A percentile compares a stretch with the other conserved stretches of the same genome.
Evolutionary conservation across 2,888 invertebrate species (phyloP).

Genomic region (Acronicta aceris): DNA sequence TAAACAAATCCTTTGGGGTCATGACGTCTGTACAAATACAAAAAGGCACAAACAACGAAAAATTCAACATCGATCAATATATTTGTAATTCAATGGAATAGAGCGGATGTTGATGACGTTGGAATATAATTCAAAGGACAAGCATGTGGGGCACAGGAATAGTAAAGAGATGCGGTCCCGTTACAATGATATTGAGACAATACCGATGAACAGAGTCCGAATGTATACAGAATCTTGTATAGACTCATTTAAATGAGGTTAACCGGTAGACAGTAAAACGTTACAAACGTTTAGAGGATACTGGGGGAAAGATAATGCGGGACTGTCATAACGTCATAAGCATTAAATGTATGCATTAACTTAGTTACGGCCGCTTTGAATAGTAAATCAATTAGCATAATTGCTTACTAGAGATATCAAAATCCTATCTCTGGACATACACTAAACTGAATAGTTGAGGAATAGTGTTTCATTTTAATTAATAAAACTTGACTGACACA

Average conservation of each 20-base stretch:
- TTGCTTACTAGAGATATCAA: no score
- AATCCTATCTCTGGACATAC: no score
- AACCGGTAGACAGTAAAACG: no score
- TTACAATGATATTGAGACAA: conserved; percentile 37
- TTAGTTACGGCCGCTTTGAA: no score
- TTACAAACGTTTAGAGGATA: no score
- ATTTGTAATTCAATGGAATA: conserved; percentile 55
- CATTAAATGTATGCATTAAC: no score
- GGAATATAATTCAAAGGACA: conserved; percentile 40
- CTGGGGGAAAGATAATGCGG: no score
- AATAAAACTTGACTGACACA: no score
- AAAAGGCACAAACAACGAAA: conserved; percentile 21
- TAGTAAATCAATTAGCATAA: no score
- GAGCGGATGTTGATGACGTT: conserved; percentile 54
- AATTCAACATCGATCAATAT: conserved; percentile 39
- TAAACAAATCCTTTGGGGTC: background rate
- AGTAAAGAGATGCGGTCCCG: conserved; percentile 35
- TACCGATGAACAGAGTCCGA: conserved; percentile 9
- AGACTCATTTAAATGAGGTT: background rate
- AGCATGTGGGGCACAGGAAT: conserved; percentile 45
- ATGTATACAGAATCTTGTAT: background rate
- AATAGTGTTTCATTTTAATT: no score
- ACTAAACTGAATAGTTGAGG: no score
- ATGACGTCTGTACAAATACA: conserved; percentile 35
- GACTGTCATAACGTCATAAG: no score